Conservation (phyloP, 1,140 invertebrate genomes). For the Heliothis subflexa region DNA sequence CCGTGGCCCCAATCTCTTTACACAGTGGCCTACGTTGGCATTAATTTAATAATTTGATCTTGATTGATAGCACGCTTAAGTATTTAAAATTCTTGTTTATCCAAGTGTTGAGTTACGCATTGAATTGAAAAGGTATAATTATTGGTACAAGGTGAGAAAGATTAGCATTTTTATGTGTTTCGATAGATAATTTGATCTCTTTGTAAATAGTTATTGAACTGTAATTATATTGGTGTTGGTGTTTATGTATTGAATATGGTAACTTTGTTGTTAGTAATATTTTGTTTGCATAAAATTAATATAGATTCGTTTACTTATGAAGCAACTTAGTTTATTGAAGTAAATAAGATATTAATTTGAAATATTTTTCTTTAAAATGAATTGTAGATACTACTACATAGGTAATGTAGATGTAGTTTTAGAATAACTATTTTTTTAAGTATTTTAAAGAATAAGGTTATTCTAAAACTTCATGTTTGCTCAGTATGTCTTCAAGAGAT, state of each 20-base stretch:
- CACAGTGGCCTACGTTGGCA: too few relatives aligned
- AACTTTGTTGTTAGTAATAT: background rate
- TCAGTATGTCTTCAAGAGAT: too few relatives aligned
- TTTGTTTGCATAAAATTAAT: too few relatives aligned
- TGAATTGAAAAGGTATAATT: conserved; percentile 22
- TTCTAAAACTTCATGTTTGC: too few relatives aligned
- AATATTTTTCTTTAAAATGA: too few relatives aligned
- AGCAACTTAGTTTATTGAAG: too few relatives aligned
- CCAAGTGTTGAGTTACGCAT: background rate
- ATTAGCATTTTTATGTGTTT: conserved; percentile 38
- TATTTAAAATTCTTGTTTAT: conserved; percentile 21
- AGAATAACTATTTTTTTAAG: too few relatives aligned
- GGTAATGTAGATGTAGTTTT: too few relatives aligned
- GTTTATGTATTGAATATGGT: background rate
- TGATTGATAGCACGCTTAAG: conserved; percentile 26
- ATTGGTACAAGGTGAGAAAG: conserved; percentile 17
- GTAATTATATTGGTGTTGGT: background rate
- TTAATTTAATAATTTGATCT: conserved; percentile 5
- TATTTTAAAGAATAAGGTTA: too few relatives aligned
- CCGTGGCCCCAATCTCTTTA: background rate
- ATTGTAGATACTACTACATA: too few relatives aligned
- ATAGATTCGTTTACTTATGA: too few relatives aligned
- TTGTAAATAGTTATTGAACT: background rate
- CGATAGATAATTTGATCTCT: background rate
- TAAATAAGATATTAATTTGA: too few relatives aligned